Evolutionary conservation across 2,888 invertebrate species (phyloP), one percentile per base, ranked within the genome.

Genomic region (Nomada ruficornis): DNA sequence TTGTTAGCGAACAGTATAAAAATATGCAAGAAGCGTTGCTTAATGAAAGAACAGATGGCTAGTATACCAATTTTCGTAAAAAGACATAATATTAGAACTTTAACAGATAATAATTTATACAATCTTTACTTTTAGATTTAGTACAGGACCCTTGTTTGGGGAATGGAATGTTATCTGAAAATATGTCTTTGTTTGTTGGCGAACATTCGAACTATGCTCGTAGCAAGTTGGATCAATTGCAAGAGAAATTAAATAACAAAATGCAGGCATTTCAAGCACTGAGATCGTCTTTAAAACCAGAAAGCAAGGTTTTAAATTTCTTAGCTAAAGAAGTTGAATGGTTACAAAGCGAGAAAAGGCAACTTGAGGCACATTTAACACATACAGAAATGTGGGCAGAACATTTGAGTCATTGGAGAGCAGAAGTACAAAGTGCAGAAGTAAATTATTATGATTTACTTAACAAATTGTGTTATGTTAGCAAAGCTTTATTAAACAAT

Each of bases 331-430:
- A 98, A 94, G 97, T 98, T 86, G 97, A 97, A 90, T 96, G 96
- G 94, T 94, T 98, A 70, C 96, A 97, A 84, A 96, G 96, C 3
- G 98, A 98, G 91, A 96, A 97, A 91, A 94, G 97, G 84, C 96
- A 97, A 86, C 94, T 98, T 57, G 98, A 98, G 92, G 97, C 97
- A 0, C 98, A 98, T 94, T 95, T 98, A 71, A 96, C 96, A 20
- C 95, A 98, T 57, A 98, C 98, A 0, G 98, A 98, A 94, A 96
- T 97, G 67, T 98, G 98, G 98, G 97, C 97, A 0, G 98, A 98
- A 88, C 97, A 98, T 93, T 94, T 98, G 86, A 98, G 98, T 29
- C 95, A 96, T 85, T 98, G 98, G 98, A 96, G 97, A 80, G 98
- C 98, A 9, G 96, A 96, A 59, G 97, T 98, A 36, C 97, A 97